These are phyloP conservation scores for Sparus aurata DNA, from an alignment of 2,797 vertebrate genomes.

Conservation along the genomic window DNA sequence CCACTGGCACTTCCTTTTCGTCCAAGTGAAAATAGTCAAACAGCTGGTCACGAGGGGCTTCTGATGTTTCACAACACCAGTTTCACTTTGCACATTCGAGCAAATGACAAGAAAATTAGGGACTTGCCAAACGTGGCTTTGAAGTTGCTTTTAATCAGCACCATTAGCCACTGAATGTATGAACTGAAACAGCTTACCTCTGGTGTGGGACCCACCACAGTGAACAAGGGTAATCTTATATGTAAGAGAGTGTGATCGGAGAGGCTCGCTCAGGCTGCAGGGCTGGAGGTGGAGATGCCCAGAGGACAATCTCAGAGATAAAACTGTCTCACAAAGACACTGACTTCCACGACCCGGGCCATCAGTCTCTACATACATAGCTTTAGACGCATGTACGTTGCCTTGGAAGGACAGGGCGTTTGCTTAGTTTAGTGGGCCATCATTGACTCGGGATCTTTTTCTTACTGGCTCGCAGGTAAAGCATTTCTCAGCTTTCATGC, in stretches of 20 bases:
- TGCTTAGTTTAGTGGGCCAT: not conserved
- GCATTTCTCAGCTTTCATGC: constrained; percentile 17
- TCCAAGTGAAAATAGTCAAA: constrained; percentile 33
- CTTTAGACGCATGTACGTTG: not conserved
- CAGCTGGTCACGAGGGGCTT: not conserved
- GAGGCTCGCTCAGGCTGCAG: not conserved
- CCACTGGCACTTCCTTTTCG: constrained; percentile 3
- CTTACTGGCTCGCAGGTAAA: constrained; percentile 25
- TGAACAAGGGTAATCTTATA: constrained; percentile 14
- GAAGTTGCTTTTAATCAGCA: constrained; percentile 31
- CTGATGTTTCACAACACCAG: constrained; percentile 19
- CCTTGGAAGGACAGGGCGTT: constrained; percentile 18
- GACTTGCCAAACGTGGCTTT: constrained; percentile 17
- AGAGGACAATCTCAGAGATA: constrained; percentile 32
- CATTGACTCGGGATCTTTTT: constrained; percentile 15
- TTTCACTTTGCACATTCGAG: not conserved
- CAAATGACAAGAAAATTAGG: constrained; percentile 12
- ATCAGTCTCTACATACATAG: constrained; percentile 14
- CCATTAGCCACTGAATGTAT: not conserved
- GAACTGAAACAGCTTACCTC: not conserved
- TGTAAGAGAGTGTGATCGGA: constrained; percentile 4
- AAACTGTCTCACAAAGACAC: constrained; percentile 51
- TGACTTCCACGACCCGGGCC: not conserved
- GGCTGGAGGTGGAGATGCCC: constrained; percentile 20
- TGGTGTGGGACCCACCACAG: constrained; percentile 46